Conservation (phyloP, 1,140 invertebrate genomes). For the Aphaenogaster rudis region DNA sequence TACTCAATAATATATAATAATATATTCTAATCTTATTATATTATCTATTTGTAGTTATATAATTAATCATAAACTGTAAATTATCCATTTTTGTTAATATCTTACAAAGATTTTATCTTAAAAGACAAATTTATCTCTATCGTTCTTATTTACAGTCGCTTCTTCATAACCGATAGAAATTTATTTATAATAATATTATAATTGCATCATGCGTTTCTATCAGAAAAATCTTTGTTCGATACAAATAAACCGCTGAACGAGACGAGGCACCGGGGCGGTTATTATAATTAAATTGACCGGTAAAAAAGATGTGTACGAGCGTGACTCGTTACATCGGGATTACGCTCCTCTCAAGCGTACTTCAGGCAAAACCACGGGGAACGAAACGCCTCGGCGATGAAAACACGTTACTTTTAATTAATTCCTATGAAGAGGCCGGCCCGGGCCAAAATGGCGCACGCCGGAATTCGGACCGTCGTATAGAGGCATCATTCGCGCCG, state of each 20-base stretch:
- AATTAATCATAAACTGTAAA: neutral
- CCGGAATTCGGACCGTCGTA: constrained; percentile 18
- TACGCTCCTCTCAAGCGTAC: neutral
- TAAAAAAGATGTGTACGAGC: constrained; percentile 32
- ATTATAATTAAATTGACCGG: constrained; percentile 54
- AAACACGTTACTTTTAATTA: constrained; percentile 61
- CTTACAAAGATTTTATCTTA: neutral
- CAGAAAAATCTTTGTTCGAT: neutral
- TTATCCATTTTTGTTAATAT: neutral
- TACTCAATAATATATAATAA: neutral
- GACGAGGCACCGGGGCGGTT: constrained; percentile 14
- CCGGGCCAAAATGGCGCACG: constrained; percentile 25
- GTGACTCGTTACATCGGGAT: constrained; percentile 37
- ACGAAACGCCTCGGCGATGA: constrained; percentile 20
- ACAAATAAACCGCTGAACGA: neutral
- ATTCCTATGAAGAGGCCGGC: constrained; percentile 27
- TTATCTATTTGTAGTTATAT: neutral
- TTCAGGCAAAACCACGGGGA: constrained; percentile 18
- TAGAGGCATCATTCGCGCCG: constrained; percentile 54
- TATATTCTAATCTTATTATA: neutral
- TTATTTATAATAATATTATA: neutral
- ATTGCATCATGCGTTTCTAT: neutral
- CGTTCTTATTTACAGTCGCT: neutral
- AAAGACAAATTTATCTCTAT: neutral
- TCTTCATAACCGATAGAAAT: neutral